Evolutionary conservation across 2,113 vertebrate genomes (phyloP), one percentile per base, ranked within the genome.

Genomic region (Nothoprocta perdicaria): DNA sequence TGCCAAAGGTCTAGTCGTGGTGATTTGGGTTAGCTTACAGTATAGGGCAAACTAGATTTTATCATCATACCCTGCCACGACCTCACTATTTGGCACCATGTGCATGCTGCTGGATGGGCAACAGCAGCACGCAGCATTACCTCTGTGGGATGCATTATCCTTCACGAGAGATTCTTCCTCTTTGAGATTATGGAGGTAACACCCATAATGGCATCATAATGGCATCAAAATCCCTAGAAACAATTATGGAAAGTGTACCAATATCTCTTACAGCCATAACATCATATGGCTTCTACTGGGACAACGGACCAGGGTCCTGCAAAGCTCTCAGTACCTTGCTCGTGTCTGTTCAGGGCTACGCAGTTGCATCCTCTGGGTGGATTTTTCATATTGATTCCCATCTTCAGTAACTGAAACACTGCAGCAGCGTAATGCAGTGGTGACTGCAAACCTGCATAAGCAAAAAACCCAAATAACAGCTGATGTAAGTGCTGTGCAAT

Each of bases 1-100:
- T 95, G 93, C 94, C 96, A 86, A 92, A 89, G 43, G 69, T 81
- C 90, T 60, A 79, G 68, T 48, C 71, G 22, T 85, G 86, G 82
- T 2, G 8, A 67, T 93, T 71, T 94, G 38, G 31, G 81, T 38
- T 92, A 93, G 84, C 52, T 88, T 95, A 87, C 68, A 84, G 55
- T 92, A 75, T 43, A 60, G 84, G 71, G 29, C 48, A 91, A 73
- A 69, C 9, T 43, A 63, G 65, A 87, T 91, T 88, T 90, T 80
- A 60, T 68, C 29, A 2, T 90, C 83, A 80, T 41, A 89, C 82
- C 90, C 87, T 61, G 84, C 80, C 93, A 84, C 35, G 35, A 38
- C 86, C 79, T 92, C 79, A 84, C 57, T 85, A 45, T 93, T 88
- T 88, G 79, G 86, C 65, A 91, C 85, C 71, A 35, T 67, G 53